A percentile compares a stretch with the other conserved stretches of the same genome.
phyloP scores from a whole-genome alignment of 1,140 invertebrate species.

The Amphibalanus amphitrite region DNA sequence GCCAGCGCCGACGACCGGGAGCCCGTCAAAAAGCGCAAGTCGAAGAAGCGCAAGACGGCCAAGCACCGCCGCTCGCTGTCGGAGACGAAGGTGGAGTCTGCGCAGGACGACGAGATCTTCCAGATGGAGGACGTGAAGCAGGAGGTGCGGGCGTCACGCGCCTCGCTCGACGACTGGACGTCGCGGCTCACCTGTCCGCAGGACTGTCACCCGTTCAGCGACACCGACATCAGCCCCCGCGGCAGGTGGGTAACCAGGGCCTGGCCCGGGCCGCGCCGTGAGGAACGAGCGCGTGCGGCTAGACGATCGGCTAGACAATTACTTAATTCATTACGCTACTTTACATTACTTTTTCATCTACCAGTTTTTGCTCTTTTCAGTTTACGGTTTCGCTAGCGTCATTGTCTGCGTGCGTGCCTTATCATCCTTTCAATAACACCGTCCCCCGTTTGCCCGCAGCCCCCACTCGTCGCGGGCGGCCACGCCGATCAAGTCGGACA shows the following conservation, averaged over 20 bases:
- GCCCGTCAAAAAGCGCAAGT: constrained; percentile 16
- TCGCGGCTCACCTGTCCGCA: constrained; percentile 27
- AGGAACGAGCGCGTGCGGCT: too few species aligned
- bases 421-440: too few species aligned
- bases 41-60: constrained; percentile 2
- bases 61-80: constrained; percentile 4
- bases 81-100: constrained; percentile 1
- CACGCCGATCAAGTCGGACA: constrained; percentile 78
- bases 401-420: too few species aligned
- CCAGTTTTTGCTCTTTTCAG: too few species aligned
- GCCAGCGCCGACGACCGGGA: constrained; percentile 11
- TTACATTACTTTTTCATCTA: too few species aligned
- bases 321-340: too few species aligned
- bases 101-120: constrained; percentile 5
- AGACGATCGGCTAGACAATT: too few species aligned
- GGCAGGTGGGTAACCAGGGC: constrained; percentile 40
- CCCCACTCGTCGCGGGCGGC: constrained; percentile 46
- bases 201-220: constrained; percentile 77
- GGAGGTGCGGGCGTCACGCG: constrained; percentile 1
- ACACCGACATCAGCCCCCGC: constrained; percentile 57
- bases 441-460: too few species aligned
- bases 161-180: constrained; percentile 20
- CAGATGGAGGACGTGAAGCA: constrained; percentile 9
- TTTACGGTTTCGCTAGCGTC: too few species aligned
- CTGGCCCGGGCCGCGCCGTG: too few species aligned